Evolutionary conservation across 2,797 vertebrate genomes (phyloP).

Genomic region (Crypturellus tataupa): DNA sequence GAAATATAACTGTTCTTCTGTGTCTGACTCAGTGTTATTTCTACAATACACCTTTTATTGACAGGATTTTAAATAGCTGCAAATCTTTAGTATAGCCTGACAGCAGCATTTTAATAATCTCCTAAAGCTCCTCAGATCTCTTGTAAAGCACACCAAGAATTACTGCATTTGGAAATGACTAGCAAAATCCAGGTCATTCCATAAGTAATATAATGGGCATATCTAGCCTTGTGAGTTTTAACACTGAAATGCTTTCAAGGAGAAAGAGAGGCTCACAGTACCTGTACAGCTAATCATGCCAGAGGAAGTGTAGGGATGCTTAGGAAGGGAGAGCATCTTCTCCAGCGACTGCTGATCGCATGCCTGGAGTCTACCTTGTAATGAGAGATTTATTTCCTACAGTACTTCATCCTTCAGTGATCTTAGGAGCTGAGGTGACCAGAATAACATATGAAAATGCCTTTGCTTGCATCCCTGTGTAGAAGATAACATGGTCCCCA

Average conservation of each 20-base stretch:
- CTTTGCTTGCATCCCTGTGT: neutral
- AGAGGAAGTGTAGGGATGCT: neutral
- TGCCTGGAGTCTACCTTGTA: neutral
- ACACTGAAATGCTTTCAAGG: neutral
- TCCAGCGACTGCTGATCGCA: neutral
- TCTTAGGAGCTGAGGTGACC: neutral
- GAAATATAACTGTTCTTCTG: conserved; percentile 3
- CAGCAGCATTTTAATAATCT: conserved; percentile 44
- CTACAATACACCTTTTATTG: neutral
- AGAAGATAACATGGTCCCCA: neutral
- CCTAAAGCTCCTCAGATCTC: conserved; percentile 23
- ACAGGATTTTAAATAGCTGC: conserved; percentile 31
- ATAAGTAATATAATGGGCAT: neutral
- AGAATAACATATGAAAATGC: neutral
- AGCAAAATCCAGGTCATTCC: neutral
- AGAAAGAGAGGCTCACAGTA: neutral
- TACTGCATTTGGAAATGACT: neutral
- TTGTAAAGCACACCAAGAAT: neutral
- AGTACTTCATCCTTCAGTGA: neutral
- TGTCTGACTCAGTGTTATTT: neutral
- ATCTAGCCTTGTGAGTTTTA: neutral
- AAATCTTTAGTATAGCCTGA: neutral
- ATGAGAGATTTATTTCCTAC: neutral
- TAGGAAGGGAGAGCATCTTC: neutral
- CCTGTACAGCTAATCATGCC: neutral